These are phyloP conservation scores for Pseudois nayaur DNA, from an alignment of 2,113 vertebrate genomes.

Conservation along the genomic window DNA sequence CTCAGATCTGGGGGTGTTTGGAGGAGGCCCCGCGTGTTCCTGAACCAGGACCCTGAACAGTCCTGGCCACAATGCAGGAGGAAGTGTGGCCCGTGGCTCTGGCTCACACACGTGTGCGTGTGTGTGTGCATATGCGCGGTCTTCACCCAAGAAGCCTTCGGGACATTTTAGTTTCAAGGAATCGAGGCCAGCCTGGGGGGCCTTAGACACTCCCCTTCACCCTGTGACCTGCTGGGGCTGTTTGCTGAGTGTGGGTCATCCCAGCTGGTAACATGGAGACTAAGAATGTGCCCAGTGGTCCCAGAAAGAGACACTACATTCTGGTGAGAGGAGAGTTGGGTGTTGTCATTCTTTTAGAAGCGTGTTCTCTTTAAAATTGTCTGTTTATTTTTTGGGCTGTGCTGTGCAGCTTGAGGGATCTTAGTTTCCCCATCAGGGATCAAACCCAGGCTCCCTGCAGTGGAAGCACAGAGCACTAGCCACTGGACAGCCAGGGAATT, in stretches of 20 bases:
- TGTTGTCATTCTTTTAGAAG: not conserved
- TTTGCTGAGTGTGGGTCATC: not conserved
- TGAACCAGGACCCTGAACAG: not conserved
- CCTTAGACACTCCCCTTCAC: not conserved
- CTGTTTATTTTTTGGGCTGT: not conserved
- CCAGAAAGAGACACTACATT: not conserved
- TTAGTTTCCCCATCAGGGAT: not conserved
- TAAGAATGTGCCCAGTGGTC: not conserved
- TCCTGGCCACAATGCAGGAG: accelerated
- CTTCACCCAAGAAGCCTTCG: not conserved
- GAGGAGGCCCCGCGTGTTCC: not conserved
- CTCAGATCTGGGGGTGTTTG: not conserved
- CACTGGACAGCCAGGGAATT: not conserved
- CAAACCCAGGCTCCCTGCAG: not conserved
- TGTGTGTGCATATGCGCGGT: accelerated
- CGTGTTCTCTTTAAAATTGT: not conserved
- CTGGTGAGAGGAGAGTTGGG: not conserved
- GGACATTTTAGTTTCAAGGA: not conserved
- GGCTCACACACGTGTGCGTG: accelerated
- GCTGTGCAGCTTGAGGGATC: not conserved
- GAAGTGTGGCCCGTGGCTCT: not conserved
- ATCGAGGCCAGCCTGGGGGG: accelerated
- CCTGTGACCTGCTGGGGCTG: not conserved
- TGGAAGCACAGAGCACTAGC: not conserved
- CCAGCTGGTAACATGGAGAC: not conserved